Evolutionary conservation across 2,113 vertebrate species (phyloP).

Genomic region (Lethenteron reissneri): DNA sequence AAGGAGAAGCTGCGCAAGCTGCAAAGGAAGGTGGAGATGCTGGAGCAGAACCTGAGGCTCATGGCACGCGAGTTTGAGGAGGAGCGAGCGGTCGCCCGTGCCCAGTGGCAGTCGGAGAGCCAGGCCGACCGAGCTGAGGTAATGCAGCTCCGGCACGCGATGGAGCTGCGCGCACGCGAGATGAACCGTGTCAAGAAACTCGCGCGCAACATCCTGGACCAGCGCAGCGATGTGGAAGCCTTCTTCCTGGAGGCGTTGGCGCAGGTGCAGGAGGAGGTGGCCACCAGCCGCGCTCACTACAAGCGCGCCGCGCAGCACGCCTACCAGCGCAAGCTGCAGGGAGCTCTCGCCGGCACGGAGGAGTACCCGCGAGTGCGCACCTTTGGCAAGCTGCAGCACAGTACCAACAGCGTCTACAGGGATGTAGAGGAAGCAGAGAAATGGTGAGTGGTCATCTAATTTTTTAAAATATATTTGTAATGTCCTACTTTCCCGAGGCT

Average conservation of each 20-base stretch:
- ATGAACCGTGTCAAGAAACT: slow-evolving; percentile 34
- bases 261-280: slow-evolving; percentile 40
- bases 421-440: slow-evolving; percentile 33
- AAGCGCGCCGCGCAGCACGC: slow-evolving; percentile 31
- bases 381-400: slow-evolving; percentile 34
- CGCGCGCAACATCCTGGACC: slow-evolving; percentile 29
- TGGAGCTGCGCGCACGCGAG: slow-evolving; percentile 37
- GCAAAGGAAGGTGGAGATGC: slow-evolving; percentile 21
- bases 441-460: slow-evolving; percentile 21
- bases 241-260: slow-evolving; percentile 46
- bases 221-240: slow-evolving; percentile 38
- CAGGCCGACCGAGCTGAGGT: slow-evolving; percentile 25
- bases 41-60: slow-evolving; percentile 24
- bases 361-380: slow-evolving; percentile 41
- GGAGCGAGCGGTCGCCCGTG: slow-evolving; percentile 17
- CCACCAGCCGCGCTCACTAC: slow-evolving; percentile 25
- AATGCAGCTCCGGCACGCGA: slow-evolving; percentile 34
- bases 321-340: slow-evolving; percentile 29
- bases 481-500: too few relatives aligned
- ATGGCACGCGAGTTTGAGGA: slow-evolving; percentile 20
- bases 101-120: slow-evolving; percentile 14
- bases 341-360: slow-evolving; percentile 27
- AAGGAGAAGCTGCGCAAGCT: slow-evolving; percentile 25
- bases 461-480: too few relatives aligned
- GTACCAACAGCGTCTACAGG: slow-evolving; percentile 42